Conservation (phyloP, 2,797 vertebrate species). For the Dendrocincla tyrannina region DNA sequence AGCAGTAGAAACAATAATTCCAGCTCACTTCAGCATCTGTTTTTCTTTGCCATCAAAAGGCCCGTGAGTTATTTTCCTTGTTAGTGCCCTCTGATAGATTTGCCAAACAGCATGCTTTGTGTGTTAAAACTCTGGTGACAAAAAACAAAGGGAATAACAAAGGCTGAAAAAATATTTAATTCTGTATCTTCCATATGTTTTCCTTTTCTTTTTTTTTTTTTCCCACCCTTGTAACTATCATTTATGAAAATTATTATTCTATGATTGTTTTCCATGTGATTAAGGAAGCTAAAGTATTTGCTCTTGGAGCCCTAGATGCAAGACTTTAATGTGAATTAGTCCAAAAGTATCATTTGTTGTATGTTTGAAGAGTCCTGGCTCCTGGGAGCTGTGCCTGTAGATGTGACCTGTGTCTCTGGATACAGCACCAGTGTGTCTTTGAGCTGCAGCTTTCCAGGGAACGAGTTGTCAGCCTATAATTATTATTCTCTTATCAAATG, state of each 20-base stretch:
- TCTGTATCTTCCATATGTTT: background rate
- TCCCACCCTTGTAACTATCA: background rate
- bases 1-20: background rate
- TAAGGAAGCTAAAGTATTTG: background rate
- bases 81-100: background rate
- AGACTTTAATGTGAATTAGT: background rate
- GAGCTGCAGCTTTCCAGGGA: background rate
- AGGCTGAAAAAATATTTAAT: background rate
- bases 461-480: fast-evolving
- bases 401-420: background rate
- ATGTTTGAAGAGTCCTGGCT: background rate
- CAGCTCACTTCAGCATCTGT: background rate
- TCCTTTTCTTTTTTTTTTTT: background rate
- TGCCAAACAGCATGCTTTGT: background rate
- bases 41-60: background rate
- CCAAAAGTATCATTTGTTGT: background rate
- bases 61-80: background rate
- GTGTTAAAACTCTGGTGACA: background rate
- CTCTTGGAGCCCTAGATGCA: background rate
- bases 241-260: background rate
- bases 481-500: background rate
- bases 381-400: background rate
- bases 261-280: background rate
- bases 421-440: background rate
- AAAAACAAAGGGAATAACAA: background rate